Conservation (phyloP, 2,797 vertebrate species). For the Poecilia gillii region DNA sequence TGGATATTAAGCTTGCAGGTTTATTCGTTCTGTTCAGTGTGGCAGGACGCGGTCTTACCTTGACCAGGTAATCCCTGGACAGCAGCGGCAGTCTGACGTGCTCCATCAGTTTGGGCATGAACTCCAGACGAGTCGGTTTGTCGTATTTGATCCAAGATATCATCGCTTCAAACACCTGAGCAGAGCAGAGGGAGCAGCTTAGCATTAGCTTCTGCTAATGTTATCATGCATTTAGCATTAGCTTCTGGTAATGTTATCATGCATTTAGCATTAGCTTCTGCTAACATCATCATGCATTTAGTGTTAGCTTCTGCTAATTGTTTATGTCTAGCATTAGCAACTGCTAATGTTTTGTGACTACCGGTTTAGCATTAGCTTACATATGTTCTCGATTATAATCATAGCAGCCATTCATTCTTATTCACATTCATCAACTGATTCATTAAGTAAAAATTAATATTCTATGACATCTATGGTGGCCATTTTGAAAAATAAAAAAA, state of each 20-base stretch:
- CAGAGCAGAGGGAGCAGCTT: not conserved
- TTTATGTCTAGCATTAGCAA: not conserved
- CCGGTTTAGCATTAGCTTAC: no score
- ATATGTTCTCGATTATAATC: not conserved
- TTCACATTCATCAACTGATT: not conserved
- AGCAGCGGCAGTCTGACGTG: conserved; percentile 93
- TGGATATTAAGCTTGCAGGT: not conserved
- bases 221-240: not conserved
- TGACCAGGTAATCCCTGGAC: conserved; percentile 93
- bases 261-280: no score
- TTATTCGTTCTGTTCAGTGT: not conserved
- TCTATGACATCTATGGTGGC: no score
- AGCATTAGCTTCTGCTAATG: not conserved
- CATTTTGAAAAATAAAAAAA: no score
- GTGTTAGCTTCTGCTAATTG: not conserved
- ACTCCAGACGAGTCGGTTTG: conserved; percentile 88
- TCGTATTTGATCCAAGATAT: conserved; percentile 95
- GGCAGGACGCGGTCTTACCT: conserved; percentile 75
- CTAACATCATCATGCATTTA: not conserved
- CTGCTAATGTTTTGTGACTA: no score
- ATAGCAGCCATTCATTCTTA: no score
- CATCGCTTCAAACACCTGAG: conserved; percentile 95
- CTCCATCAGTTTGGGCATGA: conserved; percentile 97
- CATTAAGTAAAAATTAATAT: not conserved
- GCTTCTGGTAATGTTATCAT: no score